Evolutionary conservation across 1,140 invertebrate genomes (phyloP).

Genomic region (Scaptomyza graminum): DNA sequence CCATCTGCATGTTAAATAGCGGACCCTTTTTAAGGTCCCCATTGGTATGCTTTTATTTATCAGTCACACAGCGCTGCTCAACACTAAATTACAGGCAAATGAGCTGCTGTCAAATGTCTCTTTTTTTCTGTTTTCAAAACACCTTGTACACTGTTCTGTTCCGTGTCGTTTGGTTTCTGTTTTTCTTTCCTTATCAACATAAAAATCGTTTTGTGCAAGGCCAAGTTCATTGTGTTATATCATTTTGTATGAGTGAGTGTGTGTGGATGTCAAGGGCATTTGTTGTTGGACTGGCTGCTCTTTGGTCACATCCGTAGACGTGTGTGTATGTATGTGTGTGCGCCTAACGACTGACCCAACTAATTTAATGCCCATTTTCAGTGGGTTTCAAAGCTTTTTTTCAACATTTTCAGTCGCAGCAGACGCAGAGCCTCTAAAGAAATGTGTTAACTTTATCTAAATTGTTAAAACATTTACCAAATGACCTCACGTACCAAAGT

Average conservation of each 20-base stretch:
- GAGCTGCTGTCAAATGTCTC: conserved; percentile 36
- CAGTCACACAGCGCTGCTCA: conserved; percentile 56
- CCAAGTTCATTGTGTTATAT: conserved; percentile 61
- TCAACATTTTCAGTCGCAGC: conserved; percentile 45
- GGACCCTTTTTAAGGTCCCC: conserved; percentile 19
- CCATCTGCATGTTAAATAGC: conserved; percentile 60
- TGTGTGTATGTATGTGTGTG: conserved; percentile 38
- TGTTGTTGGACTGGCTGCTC: conserved; percentile 45
- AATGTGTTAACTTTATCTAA: conserved; percentile 83
- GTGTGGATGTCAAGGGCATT: conserved; percentile 61
- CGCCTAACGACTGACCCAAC: conserved; percentile 64
- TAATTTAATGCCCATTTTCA: conserved; percentile 80
- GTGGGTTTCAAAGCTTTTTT: conserved; percentile 44
- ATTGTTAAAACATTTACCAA: conserved; percentile 83
- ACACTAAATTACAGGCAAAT: conserved; percentile 65
- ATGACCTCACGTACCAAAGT: conserved; percentile 78
- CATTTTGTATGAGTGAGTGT: conserved; percentile 1
- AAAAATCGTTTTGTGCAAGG: conserved; percentile 63
- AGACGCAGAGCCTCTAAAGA: conserved; percentile 39
- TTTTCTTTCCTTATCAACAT: conserved; percentile 65
- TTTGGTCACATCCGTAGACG: conserved; percentile 66
- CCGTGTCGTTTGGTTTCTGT: conserved; percentile 8
- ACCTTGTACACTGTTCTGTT: conserved; percentile 20
- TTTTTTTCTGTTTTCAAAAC: conserved; percentile 26
- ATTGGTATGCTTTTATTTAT: conserved; percentile 37